Base-by-base conservation (phyloP, 1,140 invertebrate species). In the Berghia stephanieae region DNA sequence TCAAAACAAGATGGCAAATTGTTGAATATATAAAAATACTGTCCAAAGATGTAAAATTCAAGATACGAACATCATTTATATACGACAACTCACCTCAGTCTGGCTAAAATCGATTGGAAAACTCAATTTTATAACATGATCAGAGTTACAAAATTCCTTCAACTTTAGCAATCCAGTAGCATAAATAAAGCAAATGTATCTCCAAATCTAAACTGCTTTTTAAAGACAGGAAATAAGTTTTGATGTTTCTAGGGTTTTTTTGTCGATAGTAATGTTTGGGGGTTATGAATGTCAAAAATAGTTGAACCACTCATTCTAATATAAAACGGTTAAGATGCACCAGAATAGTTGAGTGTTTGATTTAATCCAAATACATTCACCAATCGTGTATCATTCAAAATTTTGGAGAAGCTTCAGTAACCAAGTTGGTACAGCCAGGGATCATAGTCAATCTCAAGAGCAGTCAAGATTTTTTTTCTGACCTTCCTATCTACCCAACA, bases 1-100 rank as follows among this genome's bases (percentile, higher is more conserved):
- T 52, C 92, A 87, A 4, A 27, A 46, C 34, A 18, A 3, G 52
- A 38, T 49, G n/a, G n/a, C n/a, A n/a, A n/a, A n/a, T n/a, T n/a
- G n/a, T n/a, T n/a, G n/a, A n/a, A n/a, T n/a, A n/a, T n/a, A 49
- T 27, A 49, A 44, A 69, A 69, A 38, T 34, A 5, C 8, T 27
- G 4, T 67, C 5, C 18, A 34, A 67, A 66, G 24, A 24, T 24
- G 18, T 24, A 36, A 66, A 27, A 34, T 34, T 24, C 38, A 27
- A 6, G 16, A 60, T 16, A 60, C 31, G 6, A 60, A 60, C 16
- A 60, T 60, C n/a, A 27, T 10, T 6, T 60, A 10, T 27, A 60
- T 27, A 27, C 8, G 24, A 21, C 31, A 8, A 8, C 16, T 16
- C 24, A 8, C 31, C 6, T 8, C 10, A 16, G 57, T 21, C 8